A percentile compares a stretch with the other conserved stretches of the same genome.
These are phyloP conservation scores for Scaptodrosophila latifasciaeformis DNA, from an alignment of 2,888 invertebrate species.

Conservation along the genomic window DNA sequence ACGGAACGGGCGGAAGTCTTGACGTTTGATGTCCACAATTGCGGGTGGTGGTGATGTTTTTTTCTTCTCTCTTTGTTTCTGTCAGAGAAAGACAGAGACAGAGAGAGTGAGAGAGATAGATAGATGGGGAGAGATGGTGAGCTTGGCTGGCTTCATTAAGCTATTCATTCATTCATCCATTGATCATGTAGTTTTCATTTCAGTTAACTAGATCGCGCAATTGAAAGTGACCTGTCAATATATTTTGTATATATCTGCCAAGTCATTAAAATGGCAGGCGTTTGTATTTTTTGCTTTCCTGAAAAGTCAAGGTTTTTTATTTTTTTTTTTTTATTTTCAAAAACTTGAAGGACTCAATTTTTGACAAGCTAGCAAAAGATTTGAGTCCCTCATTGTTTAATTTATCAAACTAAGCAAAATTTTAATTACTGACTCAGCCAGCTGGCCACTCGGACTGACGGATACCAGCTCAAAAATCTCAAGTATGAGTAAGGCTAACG, in stretches of 20 bases:
- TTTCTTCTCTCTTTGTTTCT: no score
- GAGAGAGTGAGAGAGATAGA: conserved; percentile 1
- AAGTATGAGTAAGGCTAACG: conserved; percentile 8
- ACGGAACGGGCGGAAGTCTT: neutral
- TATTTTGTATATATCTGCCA: neutral
- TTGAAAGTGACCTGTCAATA: conserved; percentile 67
- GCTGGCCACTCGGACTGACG: no score
- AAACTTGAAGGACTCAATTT: conserved; percentile 34
- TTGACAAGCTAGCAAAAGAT: conserved; percentile 24
- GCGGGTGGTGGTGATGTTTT: no score
- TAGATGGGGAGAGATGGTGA: neutral
- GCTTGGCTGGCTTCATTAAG: conserved; percentile 55
- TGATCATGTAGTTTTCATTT: conserved; percentile 61
- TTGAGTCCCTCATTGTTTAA: no score
- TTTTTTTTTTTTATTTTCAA: conserved; percentile 29
- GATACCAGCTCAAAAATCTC: no score
- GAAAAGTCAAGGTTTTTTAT: neutral
- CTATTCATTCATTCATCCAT: conserved; percentile 59
- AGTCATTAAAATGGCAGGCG: neutral
- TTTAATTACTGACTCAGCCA: conserved; percentile 53
- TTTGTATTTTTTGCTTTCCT: neutral
- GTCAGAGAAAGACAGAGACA: conserved; percentile 1
- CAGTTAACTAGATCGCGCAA: conserved; percentile 67
- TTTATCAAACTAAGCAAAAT: no score
- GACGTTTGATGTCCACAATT: neutral